Evolutionary conservation across 2,113 vertebrate genomes (phyloP), one percentile per base, ranked within the genome.

Genomic region (Genyomyrus donnyi): DNA sequence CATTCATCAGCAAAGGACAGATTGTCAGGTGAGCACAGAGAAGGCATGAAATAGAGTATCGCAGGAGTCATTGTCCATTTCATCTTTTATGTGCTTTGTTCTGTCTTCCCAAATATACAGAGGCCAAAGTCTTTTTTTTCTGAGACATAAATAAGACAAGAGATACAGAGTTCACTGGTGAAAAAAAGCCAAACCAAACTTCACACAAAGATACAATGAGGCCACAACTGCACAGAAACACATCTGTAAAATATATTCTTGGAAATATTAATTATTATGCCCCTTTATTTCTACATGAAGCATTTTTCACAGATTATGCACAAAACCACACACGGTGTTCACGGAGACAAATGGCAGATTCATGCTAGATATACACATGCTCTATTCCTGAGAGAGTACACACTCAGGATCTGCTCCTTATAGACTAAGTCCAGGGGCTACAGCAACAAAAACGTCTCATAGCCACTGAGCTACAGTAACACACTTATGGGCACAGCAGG

Each of bases 1-100:
- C 83, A 48, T 46, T 48, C 45, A 85, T 46, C 19, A 85, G 83
- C 45, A 10, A 46, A 85, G 83, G 83, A 45, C 45, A 48, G 83
- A 80, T 42, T 80, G 74, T 80, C 74, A 80, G 35, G 31, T 80
- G 35, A 80, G 74, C 74, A 80, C 74, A 80, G 74, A 80, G 74
- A 19, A 42, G 3, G 35, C 35, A 80, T 42, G 35, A 80, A 80
- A 42, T 11, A 17, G 17, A 80, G 74, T 19, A 42, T 19, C 1
- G 35, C 35, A 19, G 35, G 31, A 80, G 35, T 19, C 35, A 80
- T 19, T 19, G 35, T 80, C 15, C 70, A 80, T 80, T 80, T 42
- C 17, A 35, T 19, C 74, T 42, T 80, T 80, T 7, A 80, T 80
- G 35, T 80, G 74, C 74, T 80, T 77, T 77, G 31, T 19, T 80